These are phyloP conservation scores for Tetramorium bicarinatum DNA, from an alignment of 2,888 invertebrate genomes.

Conservation along the genomic window DNA sequence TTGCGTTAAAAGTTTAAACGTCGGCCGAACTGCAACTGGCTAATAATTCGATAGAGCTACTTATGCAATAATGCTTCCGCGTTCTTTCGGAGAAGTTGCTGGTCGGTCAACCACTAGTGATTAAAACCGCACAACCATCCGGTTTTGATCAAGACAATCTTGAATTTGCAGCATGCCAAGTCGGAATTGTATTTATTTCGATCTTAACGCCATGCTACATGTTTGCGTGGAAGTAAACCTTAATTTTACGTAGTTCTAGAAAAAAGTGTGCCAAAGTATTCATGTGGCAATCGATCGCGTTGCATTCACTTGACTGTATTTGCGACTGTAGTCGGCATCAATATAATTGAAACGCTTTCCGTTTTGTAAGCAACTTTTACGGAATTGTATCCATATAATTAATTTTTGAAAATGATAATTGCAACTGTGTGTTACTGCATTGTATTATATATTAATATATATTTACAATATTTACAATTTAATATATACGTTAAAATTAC, in stretches of 20 bases:
- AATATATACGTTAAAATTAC: background rate
- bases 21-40: conserved; percentile 23
- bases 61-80: conserved; percentile 35
- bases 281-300: background rate
- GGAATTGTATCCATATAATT: background rate
- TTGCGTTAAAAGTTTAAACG: conserved; percentile 51
- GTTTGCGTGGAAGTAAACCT: background rate
- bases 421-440: background rate
- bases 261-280: background rate
- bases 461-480: too few species aligned
- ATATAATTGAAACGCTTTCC: background rate
- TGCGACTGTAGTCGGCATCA: background rate
- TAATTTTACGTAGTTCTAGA: conserved; percentile 3
- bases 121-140: conserved; percentile 8
- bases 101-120: conserved; percentile 3
- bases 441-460: background rate
- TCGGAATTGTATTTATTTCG: background rate
- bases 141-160: conserved; percentile 4
- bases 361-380: background rate
- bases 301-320: background rate
- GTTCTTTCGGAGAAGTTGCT: conserved; percentile 29
- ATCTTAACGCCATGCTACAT: background rate
- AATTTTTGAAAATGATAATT: background rate
- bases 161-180: background rate
- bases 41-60: conserved; percentile 48